phyloP scores from a whole-genome alignment of 2,113 vertebrate species.

The Theropithecus gelada region DNA sequence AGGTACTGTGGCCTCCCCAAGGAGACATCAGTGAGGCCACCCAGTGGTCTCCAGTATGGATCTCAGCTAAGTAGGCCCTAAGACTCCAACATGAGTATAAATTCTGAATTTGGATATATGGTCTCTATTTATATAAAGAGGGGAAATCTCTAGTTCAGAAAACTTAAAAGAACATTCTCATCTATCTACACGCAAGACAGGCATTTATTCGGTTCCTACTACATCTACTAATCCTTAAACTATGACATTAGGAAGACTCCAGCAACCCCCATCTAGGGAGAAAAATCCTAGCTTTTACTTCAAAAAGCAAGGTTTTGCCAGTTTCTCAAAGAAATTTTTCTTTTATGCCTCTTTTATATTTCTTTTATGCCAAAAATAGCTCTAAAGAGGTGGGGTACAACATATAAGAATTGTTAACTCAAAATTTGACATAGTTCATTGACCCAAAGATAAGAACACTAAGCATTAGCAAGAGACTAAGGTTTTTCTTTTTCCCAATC shows the following conservation, averaged over 20 bases:
- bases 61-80: not conserved
- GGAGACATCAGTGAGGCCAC: slow-evolving; percentile 43
- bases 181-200: not conserved
- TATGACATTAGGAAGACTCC: not conserved
- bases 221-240: not conserved
- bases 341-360: not conserved
- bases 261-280: not conserved
- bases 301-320: not conserved
- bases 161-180: not conserved
- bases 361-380: not conserved
- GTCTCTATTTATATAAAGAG: slow-evolving; percentile 16
- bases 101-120: slow-evolving; percentile 38
- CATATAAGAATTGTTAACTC: not conserved
- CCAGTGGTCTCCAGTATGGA: slow-evolving; percentile 48
- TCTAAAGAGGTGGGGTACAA: not conserved
- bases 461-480: not conserved
- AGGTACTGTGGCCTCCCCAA: not conserved
- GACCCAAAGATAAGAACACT: not conserved
- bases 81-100: not conserved
- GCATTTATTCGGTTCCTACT: not conserved
- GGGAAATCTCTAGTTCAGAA: not conserved
- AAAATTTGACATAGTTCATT: not conserved
- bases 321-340: slow-evolving; percentile 30
- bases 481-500: not conserved
- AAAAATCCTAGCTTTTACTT: slow-evolving; percentile 43